These are phyloP conservation scores for Solenodon paradoxus DNA, from an alignment of 2,113 vertebrate species.

Conservation along the genomic window DNA sequence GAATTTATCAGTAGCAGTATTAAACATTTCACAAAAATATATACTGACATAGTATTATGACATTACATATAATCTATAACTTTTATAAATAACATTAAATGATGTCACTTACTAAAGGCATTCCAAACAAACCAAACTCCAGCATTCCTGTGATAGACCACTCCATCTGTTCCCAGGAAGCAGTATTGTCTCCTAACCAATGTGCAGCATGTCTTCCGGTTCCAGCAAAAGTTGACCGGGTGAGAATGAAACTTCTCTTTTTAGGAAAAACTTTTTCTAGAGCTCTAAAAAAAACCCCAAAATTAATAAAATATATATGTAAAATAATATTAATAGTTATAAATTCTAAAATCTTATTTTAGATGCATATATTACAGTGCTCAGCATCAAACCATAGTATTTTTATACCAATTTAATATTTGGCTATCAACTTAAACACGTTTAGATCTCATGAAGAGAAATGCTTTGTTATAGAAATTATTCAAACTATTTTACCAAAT, in stretches of 20 bases:
- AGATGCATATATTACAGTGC: neutral
- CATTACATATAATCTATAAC: neutral
- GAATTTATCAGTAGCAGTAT: neutral
- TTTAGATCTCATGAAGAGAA: neutral
- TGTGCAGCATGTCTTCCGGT: constrained; percentile 91
- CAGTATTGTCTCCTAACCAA: constrained; percentile 96
- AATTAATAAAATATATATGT: neutral
- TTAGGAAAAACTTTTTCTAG: constrained; percentile 84
- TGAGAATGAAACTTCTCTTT: constrained; percentile 91
- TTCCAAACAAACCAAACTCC: constrained; percentile 94
- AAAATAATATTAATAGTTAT: neutral
- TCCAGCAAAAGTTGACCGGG: constrained; percentile 94
- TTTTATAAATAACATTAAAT: neutral
- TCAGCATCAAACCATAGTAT: neutral
- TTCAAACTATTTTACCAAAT: neutral
- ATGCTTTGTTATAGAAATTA: neutral
- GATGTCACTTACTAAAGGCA: constrained; percentile 89
- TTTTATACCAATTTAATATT: neutral
- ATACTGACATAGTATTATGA: neutral
- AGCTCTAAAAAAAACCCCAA: constrained; percentile 85
- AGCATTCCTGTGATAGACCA: constrained; percentile 96
- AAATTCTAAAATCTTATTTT: neutral
- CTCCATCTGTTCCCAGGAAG: constrained; percentile 95
- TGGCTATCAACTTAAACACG: neutral
- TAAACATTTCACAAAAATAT: neutral